Conservation (phyloP, 2,888 invertebrate species). For the Stenurella melanura region DNA sequence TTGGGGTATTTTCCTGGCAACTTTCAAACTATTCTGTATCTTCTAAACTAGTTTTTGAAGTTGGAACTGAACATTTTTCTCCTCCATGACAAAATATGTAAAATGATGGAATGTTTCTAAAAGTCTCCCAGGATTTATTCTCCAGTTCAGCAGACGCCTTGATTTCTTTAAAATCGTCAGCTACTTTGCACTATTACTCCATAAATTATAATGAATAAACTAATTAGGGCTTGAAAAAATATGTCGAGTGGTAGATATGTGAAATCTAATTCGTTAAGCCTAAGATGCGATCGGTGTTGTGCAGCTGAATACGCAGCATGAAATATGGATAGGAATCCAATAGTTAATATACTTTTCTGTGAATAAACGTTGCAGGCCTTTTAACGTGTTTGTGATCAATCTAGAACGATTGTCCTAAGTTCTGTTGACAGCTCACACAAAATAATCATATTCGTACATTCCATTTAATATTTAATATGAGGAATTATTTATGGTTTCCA, state of each 20-base stretch:
- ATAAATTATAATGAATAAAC: conserved; percentile 90
- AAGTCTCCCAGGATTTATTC: conserved; percentile 91
- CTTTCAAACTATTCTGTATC: conserved; percentile 53
- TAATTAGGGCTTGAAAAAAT: conserved; percentile 88
- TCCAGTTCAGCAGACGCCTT: conserved; percentile 93
- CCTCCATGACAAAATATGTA: conserved; percentile 94
- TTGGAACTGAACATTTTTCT: conserved; percentile 44
- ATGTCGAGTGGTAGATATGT: conserved; percentile 79
- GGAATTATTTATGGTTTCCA: too few relatives aligned
- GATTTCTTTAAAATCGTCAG: conserved; percentile 94
- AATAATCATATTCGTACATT: too few relatives aligned
- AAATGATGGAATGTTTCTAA: conserved; percentile 91
- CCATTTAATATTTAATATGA: too few relatives aligned
- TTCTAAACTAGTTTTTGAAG: conserved; percentile 55
- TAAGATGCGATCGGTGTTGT: conserved; percentile 84
- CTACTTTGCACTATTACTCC: conserved; percentile 90
- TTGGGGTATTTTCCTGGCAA: too few relatives aligned
- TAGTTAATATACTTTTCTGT: conserved; percentile 80
- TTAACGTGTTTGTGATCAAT: conserved; percentile 22
- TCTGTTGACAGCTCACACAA: too few relatives aligned
- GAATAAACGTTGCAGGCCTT: conserved; percentile 72
- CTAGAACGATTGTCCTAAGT: too few relatives aligned
- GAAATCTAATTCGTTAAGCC: not conserved
- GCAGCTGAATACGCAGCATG: conserved; percentile 96
- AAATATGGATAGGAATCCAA: conserved; percentile 87